Conservation (phyloP, 2,113 vertebrate genomes). For the Marcusenius ussheri region DNA sequence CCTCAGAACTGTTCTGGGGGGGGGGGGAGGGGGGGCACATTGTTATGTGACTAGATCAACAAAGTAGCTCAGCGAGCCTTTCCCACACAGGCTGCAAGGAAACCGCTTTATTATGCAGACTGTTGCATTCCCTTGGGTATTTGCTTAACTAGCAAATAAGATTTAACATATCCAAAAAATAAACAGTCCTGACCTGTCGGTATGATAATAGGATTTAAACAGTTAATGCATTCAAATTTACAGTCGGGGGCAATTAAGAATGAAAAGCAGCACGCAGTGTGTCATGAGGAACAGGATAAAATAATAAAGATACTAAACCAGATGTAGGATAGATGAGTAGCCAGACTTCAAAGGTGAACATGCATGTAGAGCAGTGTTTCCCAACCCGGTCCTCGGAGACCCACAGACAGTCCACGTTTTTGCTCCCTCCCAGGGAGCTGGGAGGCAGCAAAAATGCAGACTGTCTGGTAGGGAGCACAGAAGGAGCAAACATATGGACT, state of each 20-base stretch:
- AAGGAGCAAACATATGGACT: no score
- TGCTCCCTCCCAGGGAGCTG: no score
- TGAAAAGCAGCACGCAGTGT: neutral
- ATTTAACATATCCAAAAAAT: neutral
- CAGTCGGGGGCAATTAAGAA: neutral
- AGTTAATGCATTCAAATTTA: neutral
- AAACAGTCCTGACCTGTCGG: neutral
- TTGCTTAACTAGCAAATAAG: neutral
- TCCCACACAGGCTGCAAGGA: neutral
- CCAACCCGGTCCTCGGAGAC: no score
- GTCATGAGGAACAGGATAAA: neutral
- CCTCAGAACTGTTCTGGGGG: neutral
- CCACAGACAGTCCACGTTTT: no score
- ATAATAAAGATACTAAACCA: neutral
- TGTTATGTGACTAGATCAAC: neutral
- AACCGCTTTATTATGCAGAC: neutral
- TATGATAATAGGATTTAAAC: neutral
- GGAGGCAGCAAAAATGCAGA: no score
- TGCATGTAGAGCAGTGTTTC: neutral
- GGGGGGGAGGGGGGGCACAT: neutral
- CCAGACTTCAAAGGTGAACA: neutral
- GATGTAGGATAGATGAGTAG: neutral
- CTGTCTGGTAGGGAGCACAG: no score
- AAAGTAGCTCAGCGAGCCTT: neutral
- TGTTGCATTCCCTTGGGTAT: neutral